phyloP scores from a whole-genome alignment of 2,797 vertebrate genomes.

The Sphenopsis melanotis region DNA sequence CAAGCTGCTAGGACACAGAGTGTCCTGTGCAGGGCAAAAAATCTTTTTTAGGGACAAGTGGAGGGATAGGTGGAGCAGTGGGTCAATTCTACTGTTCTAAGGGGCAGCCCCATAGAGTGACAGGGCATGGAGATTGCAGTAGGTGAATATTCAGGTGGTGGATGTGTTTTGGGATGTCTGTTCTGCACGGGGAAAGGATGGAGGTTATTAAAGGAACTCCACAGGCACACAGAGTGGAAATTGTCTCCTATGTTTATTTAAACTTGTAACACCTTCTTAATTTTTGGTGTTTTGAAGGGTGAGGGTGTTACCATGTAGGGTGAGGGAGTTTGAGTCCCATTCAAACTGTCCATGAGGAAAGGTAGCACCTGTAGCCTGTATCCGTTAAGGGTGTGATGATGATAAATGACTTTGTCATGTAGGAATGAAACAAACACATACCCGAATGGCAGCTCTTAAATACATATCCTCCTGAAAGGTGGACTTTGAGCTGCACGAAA shows the following conservation, averaged over 20 bases:
- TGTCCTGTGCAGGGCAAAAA: not conserved
- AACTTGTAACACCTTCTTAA: not conserved
- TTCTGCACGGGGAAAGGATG: not conserved
- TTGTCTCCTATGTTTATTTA: not conserved
- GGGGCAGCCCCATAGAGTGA: not conserved
- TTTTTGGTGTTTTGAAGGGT: not conserved
- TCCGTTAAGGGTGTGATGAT: not conserved
- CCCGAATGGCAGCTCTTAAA: not conserved
- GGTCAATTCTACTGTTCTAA: not conserved
- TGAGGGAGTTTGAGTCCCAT: not conserved
- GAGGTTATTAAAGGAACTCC: not conserved
- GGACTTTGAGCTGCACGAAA: not conserved
- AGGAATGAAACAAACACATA: not conserved
- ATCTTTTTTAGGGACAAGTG: not conserved
- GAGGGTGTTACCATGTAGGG: not conserved
- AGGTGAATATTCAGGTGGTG: not conserved
- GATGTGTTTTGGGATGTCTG: not conserved
- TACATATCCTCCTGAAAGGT: not conserved
- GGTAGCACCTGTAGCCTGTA: accelerated
- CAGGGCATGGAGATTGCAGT: accelerated
- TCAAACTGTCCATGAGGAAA: not conserved
- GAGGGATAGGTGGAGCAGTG: not conserved
- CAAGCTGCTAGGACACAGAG: not conserved
- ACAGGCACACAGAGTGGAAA: not conserved
- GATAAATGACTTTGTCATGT: not conserved